These are phyloP conservation scores for Sinocyclocheilus rhinocerous DNA, from an alignment of 2,113 vertebrate species.

Conservation along the genomic window DNA sequence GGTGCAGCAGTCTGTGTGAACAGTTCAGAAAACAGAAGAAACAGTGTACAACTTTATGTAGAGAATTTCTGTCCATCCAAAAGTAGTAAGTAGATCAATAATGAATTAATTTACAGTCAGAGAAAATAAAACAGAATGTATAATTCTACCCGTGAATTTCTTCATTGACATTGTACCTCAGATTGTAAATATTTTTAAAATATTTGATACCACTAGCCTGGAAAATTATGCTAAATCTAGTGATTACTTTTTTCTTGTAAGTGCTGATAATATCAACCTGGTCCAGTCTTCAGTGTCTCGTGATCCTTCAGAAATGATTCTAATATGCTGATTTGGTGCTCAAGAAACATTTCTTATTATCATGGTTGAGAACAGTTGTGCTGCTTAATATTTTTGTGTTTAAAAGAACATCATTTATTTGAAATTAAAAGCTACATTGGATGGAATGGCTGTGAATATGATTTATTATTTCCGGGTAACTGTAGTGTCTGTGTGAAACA, in stretches of 20 bases:
- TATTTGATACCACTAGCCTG: neutral
- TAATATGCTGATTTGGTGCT: neutral
- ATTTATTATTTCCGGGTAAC: neutral
- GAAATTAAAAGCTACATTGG: neutral
- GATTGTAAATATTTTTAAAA: neutral
- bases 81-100: no score
- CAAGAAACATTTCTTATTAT: neutral
- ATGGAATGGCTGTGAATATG: neutral
- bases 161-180: neutral
- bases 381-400: no score
- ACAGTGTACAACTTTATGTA: no score
- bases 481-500: constrained; percentile 58
- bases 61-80: no score
- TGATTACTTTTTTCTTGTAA: neutral
- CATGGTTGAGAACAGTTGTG: neutral
- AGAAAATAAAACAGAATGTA: neutral
- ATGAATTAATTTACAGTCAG: no score
- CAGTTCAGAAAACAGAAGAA: no score
- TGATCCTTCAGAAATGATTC: neutral
- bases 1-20: no score
- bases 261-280: neutral
- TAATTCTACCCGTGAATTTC: neutral
- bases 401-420: neutral
- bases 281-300: neutral
- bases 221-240: neutral